A percentile compares a stretch with the other conserved stretches of the same genome.
phyloP scores from a whole-genome alignment of 2,113 vertebrate genomes.

The Myiozetetes cayanensis region DNA sequence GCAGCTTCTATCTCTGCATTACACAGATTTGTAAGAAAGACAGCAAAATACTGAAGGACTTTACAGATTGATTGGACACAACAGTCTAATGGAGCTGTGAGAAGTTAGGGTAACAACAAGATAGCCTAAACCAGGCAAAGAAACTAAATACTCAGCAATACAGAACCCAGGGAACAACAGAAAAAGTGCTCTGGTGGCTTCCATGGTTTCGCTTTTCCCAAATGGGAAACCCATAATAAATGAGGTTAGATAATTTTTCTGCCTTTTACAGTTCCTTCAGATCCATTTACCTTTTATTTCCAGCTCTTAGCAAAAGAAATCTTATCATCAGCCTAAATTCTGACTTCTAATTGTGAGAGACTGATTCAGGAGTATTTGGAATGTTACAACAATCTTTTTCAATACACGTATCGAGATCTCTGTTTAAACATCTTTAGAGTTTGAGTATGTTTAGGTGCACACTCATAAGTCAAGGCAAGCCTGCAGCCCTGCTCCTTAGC shows the following conservation, averaged over 20 bases:
- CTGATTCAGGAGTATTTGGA: background rate
- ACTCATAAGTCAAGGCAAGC: background rate
- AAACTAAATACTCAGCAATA: background rate
- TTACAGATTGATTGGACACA: background rate
- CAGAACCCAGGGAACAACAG: background rate
- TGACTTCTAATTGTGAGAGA: background rate
- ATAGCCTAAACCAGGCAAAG: background rate
- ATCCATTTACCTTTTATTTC: background rate
- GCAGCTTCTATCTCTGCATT: background rate
- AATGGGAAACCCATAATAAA: background rate
- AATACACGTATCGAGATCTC: background rate
- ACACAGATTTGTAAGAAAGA: background rate
- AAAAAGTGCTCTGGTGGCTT: background rate
- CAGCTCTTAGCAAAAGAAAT: background rate
- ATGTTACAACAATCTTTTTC: background rate
- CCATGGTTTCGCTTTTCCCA: background rate
- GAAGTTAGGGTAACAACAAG: background rate
- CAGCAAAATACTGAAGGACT: background rate
- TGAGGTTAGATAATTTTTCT: background rate
- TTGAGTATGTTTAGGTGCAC: rapidly evolving
- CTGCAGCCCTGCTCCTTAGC: background rate
- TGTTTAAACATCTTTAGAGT: background rate
- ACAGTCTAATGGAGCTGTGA: background rate
- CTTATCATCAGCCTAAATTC: background rate
- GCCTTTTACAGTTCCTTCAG: background rate